Base-by-base conservation (phyloP, 1,140 invertebrate genomes). In the Sycophila sp. region DNA sequence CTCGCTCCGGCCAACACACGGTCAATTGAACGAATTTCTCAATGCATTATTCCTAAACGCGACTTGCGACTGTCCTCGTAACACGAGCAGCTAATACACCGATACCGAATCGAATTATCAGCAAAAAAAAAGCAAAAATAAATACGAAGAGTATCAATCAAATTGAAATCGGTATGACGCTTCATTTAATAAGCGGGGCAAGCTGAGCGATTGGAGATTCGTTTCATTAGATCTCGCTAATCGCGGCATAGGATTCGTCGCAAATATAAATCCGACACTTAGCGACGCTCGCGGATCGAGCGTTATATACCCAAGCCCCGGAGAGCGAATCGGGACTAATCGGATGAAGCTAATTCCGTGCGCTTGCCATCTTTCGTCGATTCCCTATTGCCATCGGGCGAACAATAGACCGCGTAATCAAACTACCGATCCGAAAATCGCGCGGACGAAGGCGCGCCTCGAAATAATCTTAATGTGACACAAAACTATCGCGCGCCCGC, bases 281-380 rank as follows among this genome's bases (percentile, higher is more conserved):
- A n/a, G n/a, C n/a, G 4, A 42, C 40, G 40, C 15, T 15, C 40
- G 40, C 40, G 40, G 6, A n/a, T 42, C 11, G 40, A 4, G 10
- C 15, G 40, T 42, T 42, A 15, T 42, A 42, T 42, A 15, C 15
- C 17, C 15, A 42, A 42, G 40, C 15, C 15, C 4, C 19, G 45
- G 3, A 26, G 34, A 15, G n/a, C 15, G 13, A 45, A 32, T 40
- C 19, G 38, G 24, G 30, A 63, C 56, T 63, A 63, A 70, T 69
- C 49, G 1, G 45, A 45, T 45, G 22, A 63, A 2, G 36, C 51
- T 70, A 63, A 70, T 70, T 70, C 2, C 17, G 13, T 24, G 4
- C 38, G 24, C 17, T 45, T 36, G 36, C 49, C 24, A 63, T 8
- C 45, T n/a, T n/a, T 36, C 42, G 40, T 62, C 40, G 30, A 62